These are phyloP conservation scores for Trachymyrmex cornetzi DNA, from an alignment of 1,140 invertebrate species.

Conservation along the genomic window DNA sequence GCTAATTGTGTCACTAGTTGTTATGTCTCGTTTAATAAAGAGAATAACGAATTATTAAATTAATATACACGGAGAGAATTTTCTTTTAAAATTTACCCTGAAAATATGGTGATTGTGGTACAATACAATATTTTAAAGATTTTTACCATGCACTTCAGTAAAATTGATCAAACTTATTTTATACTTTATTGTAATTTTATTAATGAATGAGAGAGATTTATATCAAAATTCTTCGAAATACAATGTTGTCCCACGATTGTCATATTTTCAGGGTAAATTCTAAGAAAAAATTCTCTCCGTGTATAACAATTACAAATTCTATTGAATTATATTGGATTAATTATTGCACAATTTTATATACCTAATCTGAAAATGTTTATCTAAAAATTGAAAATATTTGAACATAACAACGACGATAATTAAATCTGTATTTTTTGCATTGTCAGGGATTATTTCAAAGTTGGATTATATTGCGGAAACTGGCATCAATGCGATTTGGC, in stretches of 20 bases:
- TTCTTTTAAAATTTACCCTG: no score
- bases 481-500: conserved; percentile 86
- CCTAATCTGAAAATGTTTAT: background rate
- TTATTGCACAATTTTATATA: background rate
- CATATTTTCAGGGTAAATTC: no score
- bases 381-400: background rate
- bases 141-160: no score
- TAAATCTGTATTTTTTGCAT: background rate
- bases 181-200: no score
- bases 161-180: no score
- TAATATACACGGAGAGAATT: no score
- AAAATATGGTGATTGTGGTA: no score
- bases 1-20: background rate
- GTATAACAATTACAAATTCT: background rate
- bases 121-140: no score
- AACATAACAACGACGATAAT: background rate
- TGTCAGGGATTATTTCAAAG: conserved; percentile 79
- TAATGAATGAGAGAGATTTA: no score
- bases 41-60: background rate
- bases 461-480: conserved; percentile 82
- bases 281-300: no score
- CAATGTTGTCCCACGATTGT: no score
- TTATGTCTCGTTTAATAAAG: background rate
- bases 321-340: background rate
- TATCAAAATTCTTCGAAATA: no score